Evolutionary conservation across 1,140 invertebrate genomes (phyloP).

Genomic region (Procambarus clarkii): DNA sequence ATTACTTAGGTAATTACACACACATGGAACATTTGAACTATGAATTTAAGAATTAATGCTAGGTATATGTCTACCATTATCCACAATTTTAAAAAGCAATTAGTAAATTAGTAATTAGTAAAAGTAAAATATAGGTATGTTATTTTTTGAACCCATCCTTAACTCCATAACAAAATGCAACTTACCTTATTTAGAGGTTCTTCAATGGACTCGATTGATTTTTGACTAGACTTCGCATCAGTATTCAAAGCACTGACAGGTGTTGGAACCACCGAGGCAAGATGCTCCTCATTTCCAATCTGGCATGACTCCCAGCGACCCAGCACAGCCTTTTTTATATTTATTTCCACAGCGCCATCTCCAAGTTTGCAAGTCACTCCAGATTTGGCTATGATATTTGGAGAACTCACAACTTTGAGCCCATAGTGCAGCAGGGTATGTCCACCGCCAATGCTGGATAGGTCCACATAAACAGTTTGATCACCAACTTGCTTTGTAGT

Average conservation of each 20-base stretch:
- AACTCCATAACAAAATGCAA: neutral
- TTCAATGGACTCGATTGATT: neutral
- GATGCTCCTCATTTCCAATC: neutral
- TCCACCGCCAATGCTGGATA: slow-evolving; percentile 39
- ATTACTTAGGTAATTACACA: too few relatives aligned
- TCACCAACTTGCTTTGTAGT: slow-evolving; percentile 1
- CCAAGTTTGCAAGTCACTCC: slow-evolving; percentile 6
- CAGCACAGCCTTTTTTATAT: slow-evolving; percentile 11
- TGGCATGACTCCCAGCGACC: slow-evolving; percentile 20
- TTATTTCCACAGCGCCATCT: slow-evolving; percentile 18
- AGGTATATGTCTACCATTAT: too few relatives aligned
- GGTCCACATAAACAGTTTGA: slow-evolving; percentile 4
- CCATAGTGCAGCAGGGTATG: slow-evolving; percentile 39
- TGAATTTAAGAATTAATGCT: too few relatives aligned
- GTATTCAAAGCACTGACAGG: neutral
- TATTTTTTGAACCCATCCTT: too few relatives aligned
- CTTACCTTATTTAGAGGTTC: neutral
- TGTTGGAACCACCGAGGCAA: neutral
- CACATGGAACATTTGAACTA: too few relatives aligned
- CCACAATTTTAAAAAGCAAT: too few relatives aligned
- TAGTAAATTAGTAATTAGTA: too few relatives aligned
- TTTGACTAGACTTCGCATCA: neutral
- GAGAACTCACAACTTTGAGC: neutral
- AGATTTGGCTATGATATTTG: slow-evolving; percentile 1
- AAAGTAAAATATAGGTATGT: too few relatives aligned